Base-by-base conservation (phyloP, 2,888 invertebrate species). In the Pollenia angustigena region DNA sequence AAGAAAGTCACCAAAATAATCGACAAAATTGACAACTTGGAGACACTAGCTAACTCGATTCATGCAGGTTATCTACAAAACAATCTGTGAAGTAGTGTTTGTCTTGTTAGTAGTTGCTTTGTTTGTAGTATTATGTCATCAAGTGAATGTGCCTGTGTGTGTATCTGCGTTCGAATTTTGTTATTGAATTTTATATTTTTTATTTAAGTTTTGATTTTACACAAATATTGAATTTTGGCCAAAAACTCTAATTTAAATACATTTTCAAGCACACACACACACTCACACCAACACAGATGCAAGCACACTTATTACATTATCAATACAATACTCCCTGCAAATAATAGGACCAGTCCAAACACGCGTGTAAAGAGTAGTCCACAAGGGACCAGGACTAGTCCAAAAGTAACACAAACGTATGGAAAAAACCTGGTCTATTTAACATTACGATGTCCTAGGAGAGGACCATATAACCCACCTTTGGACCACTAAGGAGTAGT, bases 171-270 rank as follows among this genome's bases (percentile, higher is more conserved):
- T 32, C 68, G 32, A 23, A 71, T 83, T 62, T 82, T 76, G 69
- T 76, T 76, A 82, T 76, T 56, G 46, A 50, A 62, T 76, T 76
- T 83, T 56, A 48, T 78, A 42, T 64, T 71, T 76, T 76, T 62
- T 42, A 42, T 79, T 72, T 68, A 52, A 68, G 44, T 58, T 84
- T 84, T 87, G 83, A 84, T 84, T 87, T 87, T 62, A 81, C 66
- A 54, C 81, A 87, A 87, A 87, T 87, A 87, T 83, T 87, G 81
- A 78, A 80, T 76, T 81, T 64, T 71, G 56, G 44, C 10, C 48
- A 78, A 71, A 32, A 85, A 75, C 79, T 69, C 78, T 85, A 83
- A 82, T 87, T 76, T 58, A 75, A 82, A 75, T 75, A 52, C 44
- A 60, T 75, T 50, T 60, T 16, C 50, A 23, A 52, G 60, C n/a